Conservation (phyloP, 1,140 invertebrate species). For the Diorhabda sublineata region DNA sequence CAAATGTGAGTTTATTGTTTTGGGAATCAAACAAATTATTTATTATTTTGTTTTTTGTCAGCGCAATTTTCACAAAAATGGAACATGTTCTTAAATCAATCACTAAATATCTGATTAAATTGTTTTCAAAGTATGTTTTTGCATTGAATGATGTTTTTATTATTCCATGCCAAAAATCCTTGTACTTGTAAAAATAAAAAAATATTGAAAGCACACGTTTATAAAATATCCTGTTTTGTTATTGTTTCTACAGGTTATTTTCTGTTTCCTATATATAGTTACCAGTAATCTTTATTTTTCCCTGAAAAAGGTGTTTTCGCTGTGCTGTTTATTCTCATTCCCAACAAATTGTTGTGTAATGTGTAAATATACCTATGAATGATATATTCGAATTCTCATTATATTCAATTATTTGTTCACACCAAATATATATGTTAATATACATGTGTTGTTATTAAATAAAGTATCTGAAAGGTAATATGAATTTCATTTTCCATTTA, state of each 20-base stretch:
- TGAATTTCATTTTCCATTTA: background rate
- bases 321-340: slow-evolving; percentile 33
- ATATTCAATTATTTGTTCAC: slow-evolving; percentile 44
- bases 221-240: slow-evolving; percentile 17
- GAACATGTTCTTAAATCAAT: too few relatives aligned
- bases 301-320: slow-evolving; percentile 28
- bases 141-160: background rate
- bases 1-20: too few relatives aligned
- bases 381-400: slow-evolving; percentile 37
- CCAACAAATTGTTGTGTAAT: slow-evolving; percentile 39
- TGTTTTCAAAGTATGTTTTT: too few relatives aligned
- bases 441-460: slow-evolving; percentile 46
- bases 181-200: slow-evolving; percentile 12
- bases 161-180: background rate
- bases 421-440: slow-evolving; percentile 46
- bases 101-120: too few relatives aligned
- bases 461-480: slow-evolving; percentile 23
- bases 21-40: too few relatives aligned
- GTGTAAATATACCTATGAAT: slow-evolving; percentile 39
- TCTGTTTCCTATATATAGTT: slow-evolving; percentile 14
- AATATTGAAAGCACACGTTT: slow-evolving; percentile 20
- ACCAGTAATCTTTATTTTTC: slow-evolving; percentile 3
- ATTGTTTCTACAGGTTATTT: slow-evolving; percentile 16
- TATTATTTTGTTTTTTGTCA: too few relatives aligned
- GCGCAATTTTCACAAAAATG: too few relatives aligned